Percentiles rank a stretch among this genome's conserved stretches.
These are phyloP conservation scores for Hypotaenidia philippensis DNA, from an alignment of 2,797 vertebrate genomes.

Conservation along the genomic window DNA sequence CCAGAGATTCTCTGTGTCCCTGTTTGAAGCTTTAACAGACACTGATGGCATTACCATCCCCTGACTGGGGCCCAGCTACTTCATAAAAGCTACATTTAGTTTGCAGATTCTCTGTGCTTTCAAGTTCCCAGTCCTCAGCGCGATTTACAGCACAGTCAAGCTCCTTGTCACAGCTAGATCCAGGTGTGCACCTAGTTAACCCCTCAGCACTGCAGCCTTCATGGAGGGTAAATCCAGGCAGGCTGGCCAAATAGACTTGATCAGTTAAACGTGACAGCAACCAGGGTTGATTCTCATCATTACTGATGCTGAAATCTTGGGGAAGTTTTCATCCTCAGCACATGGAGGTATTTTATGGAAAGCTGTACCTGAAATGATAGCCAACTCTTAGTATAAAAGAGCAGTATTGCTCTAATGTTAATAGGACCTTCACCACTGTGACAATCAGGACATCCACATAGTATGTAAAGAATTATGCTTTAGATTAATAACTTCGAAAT, in stretches of 20 bases:
- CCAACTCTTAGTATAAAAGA: neutral
- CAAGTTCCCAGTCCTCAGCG: neutral
- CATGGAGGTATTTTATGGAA: neutral
- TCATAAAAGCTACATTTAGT: neutral
- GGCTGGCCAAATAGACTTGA: neutral
- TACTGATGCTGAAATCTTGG: neutral
- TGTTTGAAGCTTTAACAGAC: slow-evolving; percentile 2
- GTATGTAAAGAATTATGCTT: neutral
- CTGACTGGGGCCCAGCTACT: neutral
- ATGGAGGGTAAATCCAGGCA: neutral
- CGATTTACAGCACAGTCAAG: neutral
- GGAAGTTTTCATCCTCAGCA: neutral
- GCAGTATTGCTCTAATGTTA: neutral
- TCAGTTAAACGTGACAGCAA: neutral
- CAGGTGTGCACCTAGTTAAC: neutral
- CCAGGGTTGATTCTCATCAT: neutral
- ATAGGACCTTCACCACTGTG: neutral
- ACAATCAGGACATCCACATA: neutral
- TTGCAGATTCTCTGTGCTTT: neutral
- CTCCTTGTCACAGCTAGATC: neutral
- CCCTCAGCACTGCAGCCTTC: neutral
- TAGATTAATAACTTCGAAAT: neutral
- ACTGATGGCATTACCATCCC: neutral
- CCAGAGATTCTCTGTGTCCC: neutral
- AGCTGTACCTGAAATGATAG: neutral